Percentiles rank a stretch among this genome's conserved stretches.
These are phyloP conservation scores for Odontomyia ornata DNA, from an alignment of 2,888 invertebrate genomes.

Conservation along the genomic window DNA sequence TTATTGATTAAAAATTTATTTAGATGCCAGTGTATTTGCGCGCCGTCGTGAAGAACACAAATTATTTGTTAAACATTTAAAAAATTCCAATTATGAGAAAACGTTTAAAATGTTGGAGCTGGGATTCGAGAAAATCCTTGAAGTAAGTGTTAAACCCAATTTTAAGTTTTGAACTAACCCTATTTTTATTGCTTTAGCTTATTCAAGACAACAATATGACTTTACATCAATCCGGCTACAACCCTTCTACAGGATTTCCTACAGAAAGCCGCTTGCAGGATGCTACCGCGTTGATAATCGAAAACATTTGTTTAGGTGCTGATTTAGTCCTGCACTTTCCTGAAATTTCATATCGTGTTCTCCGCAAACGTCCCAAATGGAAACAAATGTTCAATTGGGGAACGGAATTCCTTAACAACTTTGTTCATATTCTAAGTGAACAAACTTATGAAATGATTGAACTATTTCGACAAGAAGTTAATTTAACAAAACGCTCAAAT, in stretches of 20 bases:
- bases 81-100: constrained; percentile 51
- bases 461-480: constrained; percentile 52
- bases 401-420: constrained; percentile 50
- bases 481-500: constrained; percentile 49
- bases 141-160: constrained; percentile 47
- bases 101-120: constrained; percentile 53
- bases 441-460: constrained; percentile 51
- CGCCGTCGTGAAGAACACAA: constrained; percentile 52
- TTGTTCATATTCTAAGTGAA: constrained; percentile 52
- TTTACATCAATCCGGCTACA: constrained; percentile 48
- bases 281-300: constrained; percentile 50
- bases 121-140: constrained; percentile 52
- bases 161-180: background rate
- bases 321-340: constrained; percentile 54
- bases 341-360: constrained; percentile 52
- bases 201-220: constrained; percentile 52
- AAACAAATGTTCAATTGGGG: constrained; percentile 52
- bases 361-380: constrained; percentile 51
- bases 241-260: constrained; percentile 50
- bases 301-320: constrained; percentile 50
- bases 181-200: constrained; percentile 48
- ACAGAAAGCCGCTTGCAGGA: constrained; percentile 49
- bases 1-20: background rate
- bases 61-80: constrained; percentile 51
- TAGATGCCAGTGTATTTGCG: constrained; percentile 52